Base-by-base conservation (phyloP, 2,113 vertebrate genomes). In the Ammodytes dubius region DNA sequence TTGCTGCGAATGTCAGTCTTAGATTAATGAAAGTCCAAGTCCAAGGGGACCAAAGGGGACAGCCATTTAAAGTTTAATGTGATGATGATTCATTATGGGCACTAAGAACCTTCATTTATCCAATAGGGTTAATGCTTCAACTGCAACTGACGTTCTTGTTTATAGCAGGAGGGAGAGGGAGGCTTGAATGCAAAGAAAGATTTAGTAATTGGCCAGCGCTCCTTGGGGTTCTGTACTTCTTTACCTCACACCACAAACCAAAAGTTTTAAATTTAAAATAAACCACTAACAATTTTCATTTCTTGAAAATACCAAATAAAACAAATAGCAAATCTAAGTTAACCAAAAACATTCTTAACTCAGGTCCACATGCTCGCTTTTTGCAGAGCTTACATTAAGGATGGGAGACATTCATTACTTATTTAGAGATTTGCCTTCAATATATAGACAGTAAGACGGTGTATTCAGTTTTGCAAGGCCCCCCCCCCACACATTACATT, bases 91-190 rank as follows among this genome's bases (percentile, higher is more conserved):
- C 68, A 79, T 49, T 68, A 42, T 43, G 17, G 61, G 61, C 2
- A 3, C n/a, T 50, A 60, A 61, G 12, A 74, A 63, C 37, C 9
- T 19, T 17, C 12, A 77, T 82, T 69, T 47, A 72, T 60, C n/a
- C n/a, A 5, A 15, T 50, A 4, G 14, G 56, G 70, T 66, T 72
- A 57, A 70, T 74, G 77, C 77, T 78, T 11, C 35, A 27, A 43
- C 27, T 46, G 19, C 19, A 61, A 53, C 61, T 83, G 65, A 65
- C 63, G 40, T 69, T 87, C 58, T 76, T 73, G 74, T 81, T 86
- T 86, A 61, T 9, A 57, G 65, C 74, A 74, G 0, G 0, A 49
- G 19, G 49, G 49, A 17, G 35, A 69, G 58, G 54, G n/a, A 68
- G 35, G 57, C 1, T 4, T 60, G 27, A 64, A 65, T 12, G 69